Base-by-base conservation (phyloP, 2,888 invertebrate species). In the Quadroppia sp. region DNA sequence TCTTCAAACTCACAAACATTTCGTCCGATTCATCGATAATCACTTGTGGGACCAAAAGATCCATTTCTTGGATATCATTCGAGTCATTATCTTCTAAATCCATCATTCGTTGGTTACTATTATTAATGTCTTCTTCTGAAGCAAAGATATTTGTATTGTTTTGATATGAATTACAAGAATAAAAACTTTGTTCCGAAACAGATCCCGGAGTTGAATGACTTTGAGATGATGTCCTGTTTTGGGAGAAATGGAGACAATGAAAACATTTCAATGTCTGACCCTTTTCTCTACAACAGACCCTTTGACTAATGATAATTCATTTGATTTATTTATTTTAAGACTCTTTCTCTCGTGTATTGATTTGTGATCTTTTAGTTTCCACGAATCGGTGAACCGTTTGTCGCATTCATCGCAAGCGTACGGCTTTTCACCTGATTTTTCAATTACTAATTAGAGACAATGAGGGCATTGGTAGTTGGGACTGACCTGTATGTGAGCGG, bases 301-400 rank as follows among this genome's bases (percentile, higher is more conserved):
- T n/a, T n/a, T n/a, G n/a, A n/a, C n/a, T n/a, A n/a, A n/a, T n/a
- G 36, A 36, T 36, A 36, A 36, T 36, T 9, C 36, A 36, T 36
- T 36, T 36, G 9, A 36, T 36, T 9, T 36, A 7, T 4, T 7
- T 36, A 36, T 7, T 9, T 53, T 17, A 50, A 50, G 50, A 7
- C n/a, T n/a, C 25, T 13, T 53, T 11, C 25, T 53, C 25, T 23
- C 67, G 40, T 67, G 67, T 36, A 67, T 67, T 36, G 67, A 67
- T 42, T 67, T 67, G 23, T 67, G 67, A 36, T 67, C 67, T 23
- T 67, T 67, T 40, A 67, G 40, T 67, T 67, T 67, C 67, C 67
- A 67, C 11, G 67, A 67, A 40, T 67, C 67, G 42, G 67, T 67
- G 40, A 67, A 67, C 23, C 36, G 36, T 42, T 67, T 67, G 11